phyloP scores from a whole-genome alignment of 2,888 invertebrate genomes.

The Athripsodes cinereus region DNA sequence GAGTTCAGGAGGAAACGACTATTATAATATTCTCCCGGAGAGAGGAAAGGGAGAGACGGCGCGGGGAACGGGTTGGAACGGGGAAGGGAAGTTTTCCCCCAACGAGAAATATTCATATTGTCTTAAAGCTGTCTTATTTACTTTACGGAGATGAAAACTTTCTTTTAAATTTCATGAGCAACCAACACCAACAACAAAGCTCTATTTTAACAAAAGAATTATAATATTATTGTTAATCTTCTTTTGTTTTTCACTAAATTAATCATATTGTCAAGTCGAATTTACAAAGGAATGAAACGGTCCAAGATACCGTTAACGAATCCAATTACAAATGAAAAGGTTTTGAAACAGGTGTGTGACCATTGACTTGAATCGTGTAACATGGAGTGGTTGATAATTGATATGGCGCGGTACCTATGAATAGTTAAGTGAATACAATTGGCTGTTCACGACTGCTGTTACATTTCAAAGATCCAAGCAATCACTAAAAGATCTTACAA shows the following conservation, averaged over 20 bases:
- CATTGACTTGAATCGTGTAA: too few species aligned
- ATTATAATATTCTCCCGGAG: slow-evolving; percentile 22
- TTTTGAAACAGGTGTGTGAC: too few species aligned
- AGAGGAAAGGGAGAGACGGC: background rate
- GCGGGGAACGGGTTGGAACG: background rate
- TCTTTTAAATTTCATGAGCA: slow-evolving; percentile 16
- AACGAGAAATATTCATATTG: slow-evolving; percentile 19
- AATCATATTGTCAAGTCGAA: background rate
- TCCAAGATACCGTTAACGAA: too few species aligned
- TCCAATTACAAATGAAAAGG: too few species aligned
- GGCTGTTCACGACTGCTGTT: too few species aligned
- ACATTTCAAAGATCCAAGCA: too few species aligned
- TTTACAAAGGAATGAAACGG: too few species aligned
- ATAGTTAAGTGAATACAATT: too few species aligned
- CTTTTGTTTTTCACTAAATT: background rate
- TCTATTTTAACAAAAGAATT: slow-evolving; percentile 13
- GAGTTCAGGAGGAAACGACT: slow-evolving; percentile 27
- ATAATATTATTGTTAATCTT: background rate
- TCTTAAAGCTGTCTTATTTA: slow-evolving; percentile 21
- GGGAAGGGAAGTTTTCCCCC: slow-evolving; percentile 3
- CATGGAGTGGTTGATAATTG: too few species aligned
- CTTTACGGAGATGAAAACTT: slow-evolving; percentile 20
- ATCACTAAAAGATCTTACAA: too few species aligned
- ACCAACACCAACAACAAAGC: slow-evolving; percentile 14
- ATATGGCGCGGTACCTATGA: too few species aligned